Conservation (phyloP, 2,888 invertebrate genomes). For the Eudemis profundana region DNA sequence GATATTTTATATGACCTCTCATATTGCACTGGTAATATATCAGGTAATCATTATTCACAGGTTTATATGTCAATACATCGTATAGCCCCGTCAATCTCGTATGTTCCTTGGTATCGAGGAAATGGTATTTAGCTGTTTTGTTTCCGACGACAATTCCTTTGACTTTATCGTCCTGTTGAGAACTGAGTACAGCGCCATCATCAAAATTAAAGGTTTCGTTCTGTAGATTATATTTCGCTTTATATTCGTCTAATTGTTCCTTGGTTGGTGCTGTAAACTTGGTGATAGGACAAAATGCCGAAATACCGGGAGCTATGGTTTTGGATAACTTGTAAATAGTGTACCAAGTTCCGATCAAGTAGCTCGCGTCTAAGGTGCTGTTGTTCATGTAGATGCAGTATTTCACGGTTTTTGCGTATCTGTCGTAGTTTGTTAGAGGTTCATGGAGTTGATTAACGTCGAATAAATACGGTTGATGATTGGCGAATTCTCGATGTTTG, state of each 20-base stretch:
- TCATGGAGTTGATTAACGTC: not conserved
- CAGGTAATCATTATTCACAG: constrained; percentile 11
- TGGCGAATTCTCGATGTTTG: too few species aligned
- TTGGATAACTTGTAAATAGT: not conserved
- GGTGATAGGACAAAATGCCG: not conserved
- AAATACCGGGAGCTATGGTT: not conserved
- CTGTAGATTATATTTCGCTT: not conserved
- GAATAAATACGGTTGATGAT: too few species aligned
- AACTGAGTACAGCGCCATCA: not conserved
- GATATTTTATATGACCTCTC: not conserved
- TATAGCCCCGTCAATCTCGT: not conserved
- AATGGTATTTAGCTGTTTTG: not conserved
- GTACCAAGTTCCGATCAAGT: constrained; percentile 8
- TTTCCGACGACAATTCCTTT: constrained; percentile 1
- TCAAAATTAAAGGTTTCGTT: constrained; percentile 11
- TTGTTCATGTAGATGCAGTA: constrained; percentile 17
- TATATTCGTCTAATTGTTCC: constrained; percentile 6
- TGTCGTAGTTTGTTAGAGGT: not conserved
- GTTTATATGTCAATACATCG: constrained; percentile 1
- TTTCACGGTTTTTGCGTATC: not conserved
- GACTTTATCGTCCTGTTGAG: accelerated
- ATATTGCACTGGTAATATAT: not conserved
- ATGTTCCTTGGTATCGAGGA: not conserved
- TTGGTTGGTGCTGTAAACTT: not conserved
- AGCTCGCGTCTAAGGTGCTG: not conserved